Base-by-base conservation (phyloP, 2,113 vertebrate species). In the Cephalopterus ornatus region DNA sequence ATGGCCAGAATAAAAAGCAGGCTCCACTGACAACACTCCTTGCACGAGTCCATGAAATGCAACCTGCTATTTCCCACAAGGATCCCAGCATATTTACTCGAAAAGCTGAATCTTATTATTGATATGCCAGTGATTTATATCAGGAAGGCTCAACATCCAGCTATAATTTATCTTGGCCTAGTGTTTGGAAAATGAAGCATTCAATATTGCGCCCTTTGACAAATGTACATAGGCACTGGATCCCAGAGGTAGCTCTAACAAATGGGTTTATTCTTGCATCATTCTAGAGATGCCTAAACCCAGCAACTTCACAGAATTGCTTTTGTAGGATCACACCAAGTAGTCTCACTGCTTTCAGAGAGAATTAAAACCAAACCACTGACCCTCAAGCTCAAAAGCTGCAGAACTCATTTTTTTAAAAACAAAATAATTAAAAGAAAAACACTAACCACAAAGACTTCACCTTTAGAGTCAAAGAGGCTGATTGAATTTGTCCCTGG, bases 81-180 rank as follows among this genome's bases (percentile, higher is more conserved):
- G 76, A 89, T 89, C 76, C 84, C 66, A 91, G 78, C 63, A 92
- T n/a, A 93, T 95, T 89, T 95, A 88, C 88, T 97, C 95, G 80
- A 92, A 92, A 91, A 89, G 87, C 93, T 88, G 93, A 97, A 92
- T 93, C 78, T 66, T 84, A 67, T 96, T 97, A 98, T 97, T 97
- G 95, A 98, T 98, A 98, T 84, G 46, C 88, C 96, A 95, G 96
- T 97, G 97, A 98, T 97, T 98, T 97, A 97, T 98, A 96, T 73
- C 83, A 95, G 92, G 96, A 94, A 91, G 84, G 90, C 83, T 93
- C 89, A 89, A 80, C 93, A 95, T 63, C 92, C 95, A 97, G 91
- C 86, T 93, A 97, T 95, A 96, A 97, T 98, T 97, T 96, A 97
- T 97, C 97, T 96, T 97, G 92, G 95, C 95, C 95, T 97, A 90